Evolutionary conservation across 2,113 vertebrate species (phyloP).

Genomic region (human): DNA sequence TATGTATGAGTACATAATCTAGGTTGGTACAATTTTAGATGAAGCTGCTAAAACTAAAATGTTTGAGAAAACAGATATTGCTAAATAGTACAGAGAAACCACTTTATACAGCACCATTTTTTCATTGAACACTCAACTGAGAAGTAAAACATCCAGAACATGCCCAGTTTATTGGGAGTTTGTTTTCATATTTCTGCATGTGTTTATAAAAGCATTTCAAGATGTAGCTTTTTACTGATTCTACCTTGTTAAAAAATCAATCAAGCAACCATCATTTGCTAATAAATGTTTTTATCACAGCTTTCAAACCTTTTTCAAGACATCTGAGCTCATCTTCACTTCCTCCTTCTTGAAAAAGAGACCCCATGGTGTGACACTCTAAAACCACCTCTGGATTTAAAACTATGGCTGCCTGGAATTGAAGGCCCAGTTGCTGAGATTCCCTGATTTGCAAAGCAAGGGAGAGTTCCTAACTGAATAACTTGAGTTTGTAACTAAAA

Average conservation of each 20-base stretch:
- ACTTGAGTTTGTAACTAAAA: slow-evolving; percentile 73
- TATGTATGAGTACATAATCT: slow-evolving; percentile 76
- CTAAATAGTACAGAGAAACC: background rate
- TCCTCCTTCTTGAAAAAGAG: slow-evolving; percentile 76
- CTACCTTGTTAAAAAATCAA: slow-evolving; percentile 67
- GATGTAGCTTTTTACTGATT: slow-evolving; percentile 32
- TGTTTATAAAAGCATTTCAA: background rate
- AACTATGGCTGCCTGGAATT: slow-evolving; percentile 73
- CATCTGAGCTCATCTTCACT: slow-evolving; percentile 80
- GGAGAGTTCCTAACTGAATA: slow-evolving; percentile 78
- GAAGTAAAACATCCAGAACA: slow-evolving; percentile 26
- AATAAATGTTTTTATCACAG: slow-evolving; percentile 65
- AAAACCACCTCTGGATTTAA: slow-evolving; percentile 78
- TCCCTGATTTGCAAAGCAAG: slow-evolving; percentile 76
- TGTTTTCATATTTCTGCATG: slow-evolving; percentile 72
- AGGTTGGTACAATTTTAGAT: slow-evolving; percentile 76
- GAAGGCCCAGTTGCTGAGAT: slow-evolving; percentile 72
- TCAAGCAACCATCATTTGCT: slow-evolving; percentile 55
- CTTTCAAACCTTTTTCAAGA: slow-evolving; percentile 70
- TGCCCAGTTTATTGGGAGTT: background rate
- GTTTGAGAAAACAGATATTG: slow-evolving; percentile 71
- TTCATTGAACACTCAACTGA: background rate
- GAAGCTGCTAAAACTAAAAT: slow-evolving; percentile 77
- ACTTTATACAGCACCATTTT: background rate
- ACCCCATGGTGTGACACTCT: slow-evolving; percentile 71